Evolutionary conservation across 2,113 vertebrate genomes (phyloP), one percentile per base, ranked within the genome.

Genomic region (Oxygymnocypris stewartii): DNA sequence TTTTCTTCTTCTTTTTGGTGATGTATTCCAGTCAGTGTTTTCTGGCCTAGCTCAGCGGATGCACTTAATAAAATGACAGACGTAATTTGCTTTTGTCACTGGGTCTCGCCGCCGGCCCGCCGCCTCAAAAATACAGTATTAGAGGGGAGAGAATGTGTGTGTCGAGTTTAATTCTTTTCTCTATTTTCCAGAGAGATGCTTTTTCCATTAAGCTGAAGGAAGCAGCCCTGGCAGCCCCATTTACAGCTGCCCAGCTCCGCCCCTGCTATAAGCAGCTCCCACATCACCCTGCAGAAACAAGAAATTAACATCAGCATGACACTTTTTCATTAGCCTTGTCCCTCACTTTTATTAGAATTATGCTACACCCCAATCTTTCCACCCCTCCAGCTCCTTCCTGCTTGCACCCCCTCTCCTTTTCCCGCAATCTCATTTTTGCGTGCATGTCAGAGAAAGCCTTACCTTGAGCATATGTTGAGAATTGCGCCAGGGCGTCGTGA

Each of bases 31-130:
- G 95, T 96, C 96, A 92, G 96, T 94, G 87, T 90, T 84, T 89
- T 88, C 89, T 89, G 93, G 88, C 89, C 96, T 96, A 96, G 96
- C 95, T 96, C 96, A 96, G 96, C 94, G 96, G 96, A 97, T 97
- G 95, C 95, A 96, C 97, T 98, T 99, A 99, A 99, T 99, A 98
- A 98, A 98, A 98, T 98, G 97, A 98, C 98, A 99, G 97, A 95
- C 97, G 97, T 97, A 97, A 99, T 99, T 99, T 98, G 96, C 96
- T 96, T 99, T 98, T 98, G 97, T 98, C 97, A 97, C 97, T 96
- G 93, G 96, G 96, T 92, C 91, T 96, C 95, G 95, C 96, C 95
- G 94, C 94, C 93, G 93, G 96, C 95, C 97, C 92, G 94, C 95
- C 92, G 94, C 95, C 97, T 98, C 97, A 98, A 98, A 99, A 97